Conservation (phyloP, 2,797 vertebrate genomes). For the Falco rusticolus region DNA sequence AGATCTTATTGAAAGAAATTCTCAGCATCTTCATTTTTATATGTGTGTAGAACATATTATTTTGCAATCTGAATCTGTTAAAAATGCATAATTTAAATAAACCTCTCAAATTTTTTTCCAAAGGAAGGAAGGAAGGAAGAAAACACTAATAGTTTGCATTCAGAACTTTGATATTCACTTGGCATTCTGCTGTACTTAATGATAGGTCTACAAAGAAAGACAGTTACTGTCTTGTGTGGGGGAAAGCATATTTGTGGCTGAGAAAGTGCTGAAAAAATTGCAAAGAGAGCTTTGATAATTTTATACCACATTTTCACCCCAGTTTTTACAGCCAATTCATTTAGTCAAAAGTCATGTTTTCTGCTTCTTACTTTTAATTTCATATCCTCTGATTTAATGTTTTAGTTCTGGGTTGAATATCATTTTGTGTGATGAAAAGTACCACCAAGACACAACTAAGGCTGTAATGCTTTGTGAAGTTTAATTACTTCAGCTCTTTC, state of each 20-base stretch:
- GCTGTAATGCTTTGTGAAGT: background rate
- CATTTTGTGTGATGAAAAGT: background rate
- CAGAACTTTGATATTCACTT: conserved; percentile 66
- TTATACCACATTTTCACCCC: conserved; percentile 47
- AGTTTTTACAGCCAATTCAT: conserved; percentile 69
- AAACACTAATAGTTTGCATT: conserved; percentile 55
- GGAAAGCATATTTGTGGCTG: conserved; percentile 69
- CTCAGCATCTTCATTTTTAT: conserved; percentile 16
- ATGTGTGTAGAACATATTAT: background rate
- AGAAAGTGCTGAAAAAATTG: conserved; percentile 65
- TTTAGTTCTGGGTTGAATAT: background rate
- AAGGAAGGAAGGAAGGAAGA: background rate
- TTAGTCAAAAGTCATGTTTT: conserved; percentile 63
- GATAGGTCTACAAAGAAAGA: conserved; percentile 60
- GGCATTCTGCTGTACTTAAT: conserved; percentile 64
- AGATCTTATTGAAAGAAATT: conserved; percentile 5
- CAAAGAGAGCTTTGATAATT: conserved; percentile 64
- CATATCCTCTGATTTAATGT: conserved; percentile 48
- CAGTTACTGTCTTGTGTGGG: conserved; percentile 66
- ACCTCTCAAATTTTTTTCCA: conserved; percentile 8
- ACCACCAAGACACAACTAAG: background rate
- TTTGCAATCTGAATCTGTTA: conserved; percentile 52
- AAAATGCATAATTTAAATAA: conserved; percentile 57
- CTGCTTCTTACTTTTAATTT: conserved; percentile 60
- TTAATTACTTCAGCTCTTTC: background rate